These are phyloP conservation scores for Drosophila pseudoananassae DNA, from an alignment of 1,140 invertebrate species.

Conservation along the genomic window DNA sequence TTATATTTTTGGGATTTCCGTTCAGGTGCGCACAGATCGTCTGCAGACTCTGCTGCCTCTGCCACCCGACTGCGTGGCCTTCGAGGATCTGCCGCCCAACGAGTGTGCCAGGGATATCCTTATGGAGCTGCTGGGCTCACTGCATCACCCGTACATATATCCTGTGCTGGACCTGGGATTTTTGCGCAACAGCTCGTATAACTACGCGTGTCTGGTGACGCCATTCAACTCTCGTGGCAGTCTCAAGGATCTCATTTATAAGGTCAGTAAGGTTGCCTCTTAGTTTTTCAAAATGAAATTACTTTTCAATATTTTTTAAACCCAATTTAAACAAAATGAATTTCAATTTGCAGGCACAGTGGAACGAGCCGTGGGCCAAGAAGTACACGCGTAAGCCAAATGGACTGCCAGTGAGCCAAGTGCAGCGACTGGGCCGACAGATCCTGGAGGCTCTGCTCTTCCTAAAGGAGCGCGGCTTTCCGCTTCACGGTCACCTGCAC, in stretches of 20 bases:
- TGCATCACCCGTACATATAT: conserved; percentile 96
- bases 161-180: conserved; percentile 93
- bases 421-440: conserved; percentile 94
- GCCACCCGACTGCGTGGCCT: conserved; percentile 85
- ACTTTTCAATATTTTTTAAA: background rate
- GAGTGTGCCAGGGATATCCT: conserved; percentile 86
- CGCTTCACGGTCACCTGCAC: conserved; percentile 93
- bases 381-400: conserved; percentile 88
- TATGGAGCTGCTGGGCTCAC: conserved; percentile 91
- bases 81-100: conserved; percentile 84
- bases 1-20: background rate
- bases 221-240: conserved; percentile 93
- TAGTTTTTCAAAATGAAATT: background rate
- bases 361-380: conserved; percentile 89
- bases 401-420: conserved; percentile 90
- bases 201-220: conserved; percentile 89
- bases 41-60: conserved; percentile 91
- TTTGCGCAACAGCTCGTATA: conserved; percentile 85
- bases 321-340: background rate
- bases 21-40: conserved; percentile 88
- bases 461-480: conserved; percentile 94
- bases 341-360: conserved; percentile 80
- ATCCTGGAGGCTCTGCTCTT: conserved; percentile 94
- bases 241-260: conserved; percentile 95
- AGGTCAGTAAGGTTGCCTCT: conserved; percentile 85